Base-by-base conservation (phyloP, 2,797 vertebrate genomes). In the Scomberomorus guttatus region DNA sequence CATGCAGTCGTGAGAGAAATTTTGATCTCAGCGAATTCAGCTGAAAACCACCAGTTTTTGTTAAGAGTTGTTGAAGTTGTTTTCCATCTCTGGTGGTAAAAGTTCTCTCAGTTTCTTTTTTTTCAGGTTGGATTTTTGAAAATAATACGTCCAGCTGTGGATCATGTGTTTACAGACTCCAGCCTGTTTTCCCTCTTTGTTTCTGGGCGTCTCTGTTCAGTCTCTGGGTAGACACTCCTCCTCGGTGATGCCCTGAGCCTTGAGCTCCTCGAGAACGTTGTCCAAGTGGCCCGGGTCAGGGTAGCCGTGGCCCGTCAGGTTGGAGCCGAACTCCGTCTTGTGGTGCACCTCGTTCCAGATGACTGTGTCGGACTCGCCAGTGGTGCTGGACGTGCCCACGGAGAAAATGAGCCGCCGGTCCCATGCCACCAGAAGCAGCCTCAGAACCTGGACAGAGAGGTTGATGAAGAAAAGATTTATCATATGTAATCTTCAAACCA, bases 291-390 rank as follows among this genome's bases (percentile, higher is more conserved):
- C 97, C 24, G 96, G 95, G 73, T 99, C 97, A 0, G 98, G 98
- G 92, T 97, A 99, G 75, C 98, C 98, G 0, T 98, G 98, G 85
- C 98, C 97, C 0, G 98, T 99, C 86, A 99, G 95, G 87, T 99
- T 99, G 78, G 98, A 99, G 84, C 98, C 97, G 0, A 99, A 99
- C 89, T 99, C 98, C 0, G 98, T 99, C 93, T 99, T 99, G 95
- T 99, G 98, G 91, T 99, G 97, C 84, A 99, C 97, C 92, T 98
- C 98, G 0, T 99, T 98, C 98, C 98, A 98, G 92, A 99, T 97
- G 83, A 99, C 98, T 0, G 98, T 99, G 74, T 99, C 98, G 0
- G 97, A 97, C 93, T 98, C 98, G 1, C 98, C 98, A 0, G 98
- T 98, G 77, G 98, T 99, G 95, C 97, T 98, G 76, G 98, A 99